Evolutionary conservation across 2,113 vertebrate genomes (phyloP), one percentile per base, ranked within the genome.

Genomic region (Antigone vipio): DNA sequence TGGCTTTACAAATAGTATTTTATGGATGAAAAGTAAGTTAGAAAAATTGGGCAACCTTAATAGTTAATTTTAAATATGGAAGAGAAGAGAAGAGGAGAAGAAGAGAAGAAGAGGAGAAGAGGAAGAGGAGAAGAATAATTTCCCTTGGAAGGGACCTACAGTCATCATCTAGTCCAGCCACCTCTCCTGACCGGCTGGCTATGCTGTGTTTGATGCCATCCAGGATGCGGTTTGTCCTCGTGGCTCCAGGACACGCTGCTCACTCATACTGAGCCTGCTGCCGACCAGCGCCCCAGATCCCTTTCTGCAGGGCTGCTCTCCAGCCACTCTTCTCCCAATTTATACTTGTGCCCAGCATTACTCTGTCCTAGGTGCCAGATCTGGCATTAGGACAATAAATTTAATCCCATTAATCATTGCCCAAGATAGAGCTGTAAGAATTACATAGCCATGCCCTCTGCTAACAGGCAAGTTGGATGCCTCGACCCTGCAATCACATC

Each of bases 301-400:
- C 20, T 32, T 42, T 82, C n/a, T 63, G 30, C 44, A 53, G 11
- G 12, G 55, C 58, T 72, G 29, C 44, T 78, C 32, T 64, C 38
- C n/a, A 63, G n/a, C 5, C 3, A 2, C 22, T 73, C 5, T 24
- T 42, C 35, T 76, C 6, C 0, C 15, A 20, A 0, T 12, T 34
- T 53, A 2, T 27, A 20, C 5, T 68, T 59, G 9, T 32, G 20
- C 11, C 38, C 4, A 1, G 22, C 7, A 2, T 52, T 81, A 38
- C 22, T 52, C 35, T 3, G 0, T 47, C 26, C 16, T 8, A 24
- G 20, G 5, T 55, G 52, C 34, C 73, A 45, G 13, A 66, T 52
- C 24, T 1, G 1, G 9, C 9, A 20, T 30, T 64, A 23, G 7
- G 6, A 52, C 35, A 24, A 13, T 60, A 34, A n/a, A 60, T 79